Evolutionary conservation across 1,140 invertebrate genomes (phyloP).

Genomic region (Neuroterus valhalla): DNA sequence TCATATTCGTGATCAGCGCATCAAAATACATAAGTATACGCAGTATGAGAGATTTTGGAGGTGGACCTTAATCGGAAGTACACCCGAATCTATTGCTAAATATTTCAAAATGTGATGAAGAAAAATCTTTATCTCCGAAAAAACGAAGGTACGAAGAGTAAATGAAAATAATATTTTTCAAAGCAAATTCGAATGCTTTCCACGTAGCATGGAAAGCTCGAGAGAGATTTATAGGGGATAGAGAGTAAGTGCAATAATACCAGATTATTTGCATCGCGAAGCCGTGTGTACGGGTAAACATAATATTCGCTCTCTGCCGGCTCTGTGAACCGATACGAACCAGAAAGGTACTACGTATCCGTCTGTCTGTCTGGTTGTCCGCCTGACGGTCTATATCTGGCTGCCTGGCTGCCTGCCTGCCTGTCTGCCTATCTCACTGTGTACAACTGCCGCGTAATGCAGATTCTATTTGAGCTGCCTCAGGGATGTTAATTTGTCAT

Average conservation of each 20-base stretch:
- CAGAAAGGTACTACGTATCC: constrained; percentile 64
- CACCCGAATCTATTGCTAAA: no score
- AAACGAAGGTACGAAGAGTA: no score
- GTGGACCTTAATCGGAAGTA: no score
- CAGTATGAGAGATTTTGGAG: no score
- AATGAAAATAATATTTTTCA: constrained; percentile 22
- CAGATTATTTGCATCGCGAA: constrained; percentile 75
- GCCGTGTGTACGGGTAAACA: constrained; percentile 75
- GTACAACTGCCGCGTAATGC: constrained; percentile 68
- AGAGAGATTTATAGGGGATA: constrained; percentile 52
- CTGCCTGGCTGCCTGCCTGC: constrained; percentile 51
- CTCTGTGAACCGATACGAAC: constrained; percentile 71
- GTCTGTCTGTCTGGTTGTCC: constrained; percentile 48
- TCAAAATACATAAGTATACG: no score
- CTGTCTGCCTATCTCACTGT: constrained; percentile 57
- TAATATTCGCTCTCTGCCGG: constrained; percentile 73
- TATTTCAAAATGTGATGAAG: no score
- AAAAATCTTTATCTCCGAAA: no score
- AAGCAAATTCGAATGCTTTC: constrained; percentile 40
- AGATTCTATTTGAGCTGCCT: constrained; percentile 74
- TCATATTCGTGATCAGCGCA: no score
- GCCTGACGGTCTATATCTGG: constrained; percentile 35
- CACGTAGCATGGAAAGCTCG: constrained; percentile 48
- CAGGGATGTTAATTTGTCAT: constrained; percentile 74
- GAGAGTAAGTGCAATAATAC: constrained; percentile 74